Conservation (phyloP, 2,797 vertebrate species). For the Macropus fuliginosus region DNA sequence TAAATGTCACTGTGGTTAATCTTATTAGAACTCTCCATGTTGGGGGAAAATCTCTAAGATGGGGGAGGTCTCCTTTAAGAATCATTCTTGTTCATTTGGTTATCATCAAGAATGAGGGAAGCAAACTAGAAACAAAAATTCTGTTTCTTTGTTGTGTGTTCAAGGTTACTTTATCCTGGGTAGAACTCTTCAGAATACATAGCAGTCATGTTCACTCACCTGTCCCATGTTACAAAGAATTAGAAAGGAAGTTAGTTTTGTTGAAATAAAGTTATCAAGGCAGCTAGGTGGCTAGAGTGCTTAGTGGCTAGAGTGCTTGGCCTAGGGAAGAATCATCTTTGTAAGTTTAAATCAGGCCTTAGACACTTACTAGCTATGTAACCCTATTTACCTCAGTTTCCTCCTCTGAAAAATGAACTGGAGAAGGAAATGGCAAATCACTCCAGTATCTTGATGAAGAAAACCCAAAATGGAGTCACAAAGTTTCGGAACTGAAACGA, state of each 20-base stretch:
- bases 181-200: neutral
- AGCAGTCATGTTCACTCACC: neutral
- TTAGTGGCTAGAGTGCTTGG: neutral
- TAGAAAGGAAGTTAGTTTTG: neutral
- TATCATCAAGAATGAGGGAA: neutral
- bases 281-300: neutral
- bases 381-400: neutral
- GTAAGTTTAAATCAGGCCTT: neutral
- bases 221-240: neutral
- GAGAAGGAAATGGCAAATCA: neutral
- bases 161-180: neutral
- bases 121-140: neutral
- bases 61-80: neutral
- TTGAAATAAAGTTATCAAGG: neutral
- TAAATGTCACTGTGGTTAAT: neutral
- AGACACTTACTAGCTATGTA: neutral
- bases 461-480: neutral
- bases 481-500: neutral
- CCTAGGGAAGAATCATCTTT: neutral
- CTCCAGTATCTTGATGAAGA: neutral
- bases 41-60: neutral
- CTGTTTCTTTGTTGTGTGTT: neutral
- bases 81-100: neutral
- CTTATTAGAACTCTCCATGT: neutral
- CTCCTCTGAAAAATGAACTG: neutral